phyloP scores from a whole-genome alignment of 2,113 vertebrate genomes.

The Rhea americana region DNA sequence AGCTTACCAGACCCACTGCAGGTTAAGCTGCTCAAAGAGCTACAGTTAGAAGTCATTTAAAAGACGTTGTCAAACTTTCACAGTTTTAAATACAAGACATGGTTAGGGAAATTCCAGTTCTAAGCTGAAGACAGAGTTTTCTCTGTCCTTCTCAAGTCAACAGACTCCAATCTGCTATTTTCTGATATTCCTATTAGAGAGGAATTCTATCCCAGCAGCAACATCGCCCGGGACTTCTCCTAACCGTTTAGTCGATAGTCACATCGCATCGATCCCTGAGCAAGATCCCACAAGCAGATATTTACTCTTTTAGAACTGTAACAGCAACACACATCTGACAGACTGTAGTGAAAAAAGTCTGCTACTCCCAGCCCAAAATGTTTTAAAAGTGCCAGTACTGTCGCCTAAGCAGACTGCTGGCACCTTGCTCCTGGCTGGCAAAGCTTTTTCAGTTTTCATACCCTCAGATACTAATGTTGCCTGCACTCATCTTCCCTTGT shows the following conservation, averaged over 20 bases:
- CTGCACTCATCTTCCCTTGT: too few species aligned
- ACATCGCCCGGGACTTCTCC: not conserved
- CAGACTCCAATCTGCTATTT: not conserved
- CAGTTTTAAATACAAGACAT: not conserved
- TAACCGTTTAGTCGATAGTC: too few species aligned
- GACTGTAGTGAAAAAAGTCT: not conserved
- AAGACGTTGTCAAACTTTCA: not conserved
- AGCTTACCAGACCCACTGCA: not conserved
- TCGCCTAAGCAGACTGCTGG: not conserved
- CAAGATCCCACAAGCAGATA: not conserved
- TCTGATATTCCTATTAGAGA: not conserved
- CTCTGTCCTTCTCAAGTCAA: not conserved
- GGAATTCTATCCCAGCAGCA: not conserved
- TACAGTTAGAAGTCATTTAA: not conserved
- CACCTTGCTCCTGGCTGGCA: not conserved
- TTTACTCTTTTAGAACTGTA: not conserved
- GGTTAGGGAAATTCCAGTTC: not conserved
- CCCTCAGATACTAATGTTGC: too few species aligned
- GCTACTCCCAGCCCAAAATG: not conserved
- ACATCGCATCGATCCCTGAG: too few species aligned
- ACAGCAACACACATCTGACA: not conserved
- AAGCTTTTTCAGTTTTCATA: too few species aligned
- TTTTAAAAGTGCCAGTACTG: not conserved
- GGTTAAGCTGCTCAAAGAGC: not conserved
- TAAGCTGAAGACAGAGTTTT: not conserved